Base-by-base conservation (phyloP, 2,113 vertebrate genomes). In the Boleophthalmus pectinirostris region DNA sequence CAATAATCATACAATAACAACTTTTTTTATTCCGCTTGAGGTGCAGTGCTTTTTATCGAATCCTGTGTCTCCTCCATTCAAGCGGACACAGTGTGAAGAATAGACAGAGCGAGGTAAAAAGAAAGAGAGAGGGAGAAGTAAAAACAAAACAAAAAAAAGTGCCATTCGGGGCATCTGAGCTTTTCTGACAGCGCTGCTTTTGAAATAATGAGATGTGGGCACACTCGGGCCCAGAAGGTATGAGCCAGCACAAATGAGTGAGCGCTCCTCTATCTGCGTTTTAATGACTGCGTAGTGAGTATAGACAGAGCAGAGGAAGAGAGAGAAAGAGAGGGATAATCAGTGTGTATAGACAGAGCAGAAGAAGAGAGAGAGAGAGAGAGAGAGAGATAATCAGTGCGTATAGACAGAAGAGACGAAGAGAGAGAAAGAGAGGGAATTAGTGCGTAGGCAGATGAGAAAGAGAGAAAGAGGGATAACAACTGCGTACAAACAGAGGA, bases 221-320 rank as follows among this genome's bases (percentile, higher is more conserved):
- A 72, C 21, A 14, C 11, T 74, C 74, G 69, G 65, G 18, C 24
- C 71, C 18, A 47, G 78, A 76, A 79, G 63, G 53, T 57, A 77
- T 66, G 74, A 86, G 78, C 58, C 68, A 82, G 82, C 79, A 80
- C 69, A 82, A 89, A 79, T 81, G 82, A 84, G 73, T 35, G 72
- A 66, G 51, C 9, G 13, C 53, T 66, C 58, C 71, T 85, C 78
- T 46, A 73, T 76, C 66, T 38, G 2, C 43, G 1, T 66, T 65
- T 56, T 72, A 83, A 84, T 80, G 58, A 79, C 21, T 68, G 45
- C 18, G 71, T 79, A 79, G 20, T 66, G 45, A 15, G 69, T 79
- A 45, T n/a, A 49, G 65, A 60, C 63, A 60, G 12, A 51, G 3
- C 11, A 54, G 20, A n/a, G 7, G 20, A 9, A 43, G 38, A 43